A percentile compares a stretch with the other conserved stretches of the same genome.
Conservation (phyloP, 2,888 invertebrate species). For the Aspidapion aeneum region DNA sequence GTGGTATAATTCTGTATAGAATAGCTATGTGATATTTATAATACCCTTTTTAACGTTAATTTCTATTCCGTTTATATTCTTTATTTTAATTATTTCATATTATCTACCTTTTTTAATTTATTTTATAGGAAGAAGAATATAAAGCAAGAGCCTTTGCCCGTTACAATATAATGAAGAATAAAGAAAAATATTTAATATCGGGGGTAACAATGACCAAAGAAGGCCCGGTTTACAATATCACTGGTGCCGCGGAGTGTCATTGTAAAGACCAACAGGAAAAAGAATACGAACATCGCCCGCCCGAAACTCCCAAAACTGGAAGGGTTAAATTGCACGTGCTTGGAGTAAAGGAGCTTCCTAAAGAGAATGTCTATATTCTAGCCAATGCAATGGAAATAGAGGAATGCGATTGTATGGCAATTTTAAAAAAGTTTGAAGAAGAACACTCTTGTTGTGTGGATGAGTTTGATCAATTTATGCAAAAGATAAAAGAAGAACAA, state of each 20-base stretch:
- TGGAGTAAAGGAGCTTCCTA: slow-evolving; percentile 38
- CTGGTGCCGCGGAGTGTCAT: slow-evolving; percentile 32
- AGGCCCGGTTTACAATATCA: slow-evolving; percentile 33
- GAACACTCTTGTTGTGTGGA: slow-evolving; percentile 36
- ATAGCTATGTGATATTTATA: too few species aligned
- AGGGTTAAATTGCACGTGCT: slow-evolving; percentile 34
- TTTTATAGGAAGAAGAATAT: slow-evolving; percentile 24
- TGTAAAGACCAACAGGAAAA: slow-evolving; percentile 33
- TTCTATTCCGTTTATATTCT: too few species aligned
- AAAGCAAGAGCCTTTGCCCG: slow-evolving; percentile 26
- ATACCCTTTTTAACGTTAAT: too few species aligned
- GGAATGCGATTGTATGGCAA: slow-evolving; percentile 39
- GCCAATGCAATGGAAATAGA: slow-evolving; percentile 31
- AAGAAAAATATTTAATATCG: slow-evolving; percentile 31
- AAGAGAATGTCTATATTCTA: slow-evolving; percentile 40
- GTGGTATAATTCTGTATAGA: too few species aligned
- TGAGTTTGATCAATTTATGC: slow-evolving; percentile 22
- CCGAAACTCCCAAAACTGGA: slow-evolving; percentile 36
- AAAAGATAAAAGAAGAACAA: slow-evolving; percentile 19
- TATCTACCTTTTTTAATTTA: too few species aligned
- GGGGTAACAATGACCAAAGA: slow-evolving; percentile 28
- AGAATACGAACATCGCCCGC: slow-evolving; percentile 23
- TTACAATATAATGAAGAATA: slow-evolving; percentile 24
- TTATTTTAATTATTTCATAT: too few species aligned
- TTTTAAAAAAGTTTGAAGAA: slow-evolving; percentile 35